phyloP scores from a whole-genome alignment of 2,113 vertebrate genomes.

The Perca fluviatilis region DNA sequence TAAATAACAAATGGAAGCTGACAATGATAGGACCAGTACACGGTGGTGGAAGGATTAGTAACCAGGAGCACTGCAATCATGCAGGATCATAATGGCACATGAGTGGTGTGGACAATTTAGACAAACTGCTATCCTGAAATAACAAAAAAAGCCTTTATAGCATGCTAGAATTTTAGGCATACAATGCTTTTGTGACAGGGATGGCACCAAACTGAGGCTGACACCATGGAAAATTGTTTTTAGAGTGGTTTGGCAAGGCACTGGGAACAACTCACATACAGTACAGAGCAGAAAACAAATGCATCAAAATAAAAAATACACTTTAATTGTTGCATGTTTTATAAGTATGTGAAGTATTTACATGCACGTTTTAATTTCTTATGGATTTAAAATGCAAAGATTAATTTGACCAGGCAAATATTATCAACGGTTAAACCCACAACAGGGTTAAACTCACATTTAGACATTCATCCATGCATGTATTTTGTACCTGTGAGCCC shows the following conservation, averaged over 20 bases:
- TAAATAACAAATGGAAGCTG: not conserved
- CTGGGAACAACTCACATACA: not conserved
- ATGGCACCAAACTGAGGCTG: not conserved
- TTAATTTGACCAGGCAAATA: not conserved
- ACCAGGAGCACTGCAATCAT: not conserved
- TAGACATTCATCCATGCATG: not conserved
- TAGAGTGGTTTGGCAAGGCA: not conserved
- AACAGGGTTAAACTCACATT: not conserved
- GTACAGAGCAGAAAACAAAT: not conserved
- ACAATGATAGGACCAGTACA: not conserved
- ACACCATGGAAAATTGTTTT: not conserved
- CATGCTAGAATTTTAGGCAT: not conserved
- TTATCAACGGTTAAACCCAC: not conserved
- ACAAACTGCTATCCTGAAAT: not conserved
- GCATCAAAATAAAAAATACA: not conserved
- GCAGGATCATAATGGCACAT: not conserved
- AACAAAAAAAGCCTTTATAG: not conserved
- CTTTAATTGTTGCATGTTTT: not conserved
- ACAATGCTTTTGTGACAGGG: not conserved
- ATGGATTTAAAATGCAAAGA: not conserved
- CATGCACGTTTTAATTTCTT: not conserved
- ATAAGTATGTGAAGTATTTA: not conserved
- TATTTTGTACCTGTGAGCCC: constrained; percentile 13
- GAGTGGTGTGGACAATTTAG: not conserved
- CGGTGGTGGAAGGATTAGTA: not conserved